These are phyloP conservation scores for Danaus melanippus DNA, from an alignment of 1,140 invertebrate genomes.

Conservation along the genomic window DNA sequence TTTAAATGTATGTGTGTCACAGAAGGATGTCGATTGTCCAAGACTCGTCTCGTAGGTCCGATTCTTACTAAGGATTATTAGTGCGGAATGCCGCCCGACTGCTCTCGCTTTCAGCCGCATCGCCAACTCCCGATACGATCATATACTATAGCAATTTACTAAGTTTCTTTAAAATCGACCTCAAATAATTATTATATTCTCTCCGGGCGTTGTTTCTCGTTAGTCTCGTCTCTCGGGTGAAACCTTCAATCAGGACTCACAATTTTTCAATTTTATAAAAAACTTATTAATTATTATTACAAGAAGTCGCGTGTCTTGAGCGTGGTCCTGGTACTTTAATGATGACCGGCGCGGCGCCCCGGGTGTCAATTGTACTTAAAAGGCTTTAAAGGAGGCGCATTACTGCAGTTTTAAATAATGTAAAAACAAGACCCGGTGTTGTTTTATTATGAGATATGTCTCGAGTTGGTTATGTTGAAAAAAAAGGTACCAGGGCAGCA, in stretches of 20 bases:
- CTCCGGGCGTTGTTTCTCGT: not conserved
- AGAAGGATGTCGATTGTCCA: constrained; percentile 38
- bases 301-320: constrained; percentile 16
- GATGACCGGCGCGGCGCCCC: constrained; percentile 5
- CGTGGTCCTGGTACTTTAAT: constrained; percentile 11
- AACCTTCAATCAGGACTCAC: too few relatives aligned
- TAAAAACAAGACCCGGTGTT: constrained; percentile 24
- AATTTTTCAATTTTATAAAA: not conserved
- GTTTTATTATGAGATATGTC: constrained; percentile 18
- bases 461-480: constrained; percentile 17
- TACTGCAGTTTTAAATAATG: constrained; percentile 24
- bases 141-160: constrained; percentile 34
- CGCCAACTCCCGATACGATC: constrained; percentile 27
- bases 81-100: constrained; percentile 51
- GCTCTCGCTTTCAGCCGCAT: constrained; percentile 52
- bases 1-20: constrained; percentile 26
- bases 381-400: constrained; percentile 6
- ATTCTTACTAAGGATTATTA: constrained; percentile 63
- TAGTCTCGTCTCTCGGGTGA: not conserved
- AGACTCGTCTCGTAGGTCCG: constrained; percentile 35
- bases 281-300: constrained; percentile 21
- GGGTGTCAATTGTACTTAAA: constrained; percentile 20
- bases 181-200: constrained; percentile 2
- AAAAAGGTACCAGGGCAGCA: constrained; percentile 38
- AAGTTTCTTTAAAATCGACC: constrained; percentile 1